Evolutionary conservation across 2,888 invertebrate species (phyloP), one percentile per base, ranked within the genome.

Genomic region (Terebella lapidaria): DNA sequence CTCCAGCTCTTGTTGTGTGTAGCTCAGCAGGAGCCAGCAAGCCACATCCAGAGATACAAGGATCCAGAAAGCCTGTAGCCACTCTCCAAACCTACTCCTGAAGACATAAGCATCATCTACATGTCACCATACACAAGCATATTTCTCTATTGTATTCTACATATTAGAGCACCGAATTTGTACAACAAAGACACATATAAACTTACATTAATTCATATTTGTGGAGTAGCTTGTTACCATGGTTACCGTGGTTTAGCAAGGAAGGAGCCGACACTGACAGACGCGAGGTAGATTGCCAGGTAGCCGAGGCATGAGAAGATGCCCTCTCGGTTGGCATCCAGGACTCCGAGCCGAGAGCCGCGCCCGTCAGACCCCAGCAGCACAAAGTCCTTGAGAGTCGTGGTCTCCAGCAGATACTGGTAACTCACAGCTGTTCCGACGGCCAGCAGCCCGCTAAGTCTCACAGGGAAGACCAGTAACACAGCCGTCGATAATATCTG

Each of bases 251-350:
- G 67, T 57, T 65, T 67, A 45, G 74, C 67, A 2, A 78, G 61
- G 25, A 66, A 63, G 54, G 62, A 65, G 27, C 79, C 79, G 49
- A 78, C 59, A 45, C 73, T 70, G 1, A 77, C 86, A 27, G 89
- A 88, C 65, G 88, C 84, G 60, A 94, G 83, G 80, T 92, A 94
- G 3, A 97, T 81, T 0, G 89, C 86, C 0, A 92, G 82, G 78
- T 92, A 96, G 1, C 97, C 96, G 0, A 89, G 82, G 42, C 88
- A 83, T 0, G 96, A 94, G 25, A 87, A 86, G 45, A 97, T 81
- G 0, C 97, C 97, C 83, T 99, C 97, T 60, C 91, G 86, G 81
- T 99, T 99, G 0, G 94, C 91, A 51, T 86, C 83, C 3, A 94
- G 65, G 30, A 93, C 82, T 58, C 83, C 84, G 46, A 81, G 79